Evolutionary conservation across 2,113 vertebrate species (phyloP).

Genomic region (Spilogale gracilis): DNA sequence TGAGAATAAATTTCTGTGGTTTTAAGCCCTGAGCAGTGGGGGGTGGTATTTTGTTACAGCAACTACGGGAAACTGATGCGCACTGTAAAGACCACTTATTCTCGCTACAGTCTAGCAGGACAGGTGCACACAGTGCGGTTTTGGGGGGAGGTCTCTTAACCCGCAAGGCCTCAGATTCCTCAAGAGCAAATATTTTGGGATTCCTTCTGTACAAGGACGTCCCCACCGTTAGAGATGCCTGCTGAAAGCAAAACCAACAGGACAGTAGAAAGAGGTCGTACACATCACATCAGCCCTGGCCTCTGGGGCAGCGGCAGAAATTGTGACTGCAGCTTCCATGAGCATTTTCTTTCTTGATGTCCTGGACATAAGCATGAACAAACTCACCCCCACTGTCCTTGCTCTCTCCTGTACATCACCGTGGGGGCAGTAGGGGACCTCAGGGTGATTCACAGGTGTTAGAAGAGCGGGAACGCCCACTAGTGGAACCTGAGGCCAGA

Average conservation of each 20-base stretch:
- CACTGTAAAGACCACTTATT: neutral
- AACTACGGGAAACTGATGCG: too few species aligned
- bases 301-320: neutral
- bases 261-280: neutral
- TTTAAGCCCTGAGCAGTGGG: too few species aligned
- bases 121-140: neutral
- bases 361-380: neutral
- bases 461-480: accelerated
- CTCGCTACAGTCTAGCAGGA: accelerated
- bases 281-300: neutral
- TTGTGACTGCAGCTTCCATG: neutral
- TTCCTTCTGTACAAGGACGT: neutral
- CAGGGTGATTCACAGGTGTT: neutral
- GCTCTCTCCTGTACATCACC: too few species aligned
- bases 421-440: too few species aligned
- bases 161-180: neutral
- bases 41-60: neutral
- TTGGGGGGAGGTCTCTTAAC: too few species aligned
- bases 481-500: neutral
- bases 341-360: neutral
- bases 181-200: neutral
- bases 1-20: accelerated
- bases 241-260: neutral
- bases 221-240: neutral
- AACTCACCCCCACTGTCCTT: neutral